A percentile compares a stretch with the other conserved stretches of the same genome.
phyloP scores from a whole-genome alignment of 2,113 vertebrate species.

The rat (Rattus norvegicus) region DNA sequence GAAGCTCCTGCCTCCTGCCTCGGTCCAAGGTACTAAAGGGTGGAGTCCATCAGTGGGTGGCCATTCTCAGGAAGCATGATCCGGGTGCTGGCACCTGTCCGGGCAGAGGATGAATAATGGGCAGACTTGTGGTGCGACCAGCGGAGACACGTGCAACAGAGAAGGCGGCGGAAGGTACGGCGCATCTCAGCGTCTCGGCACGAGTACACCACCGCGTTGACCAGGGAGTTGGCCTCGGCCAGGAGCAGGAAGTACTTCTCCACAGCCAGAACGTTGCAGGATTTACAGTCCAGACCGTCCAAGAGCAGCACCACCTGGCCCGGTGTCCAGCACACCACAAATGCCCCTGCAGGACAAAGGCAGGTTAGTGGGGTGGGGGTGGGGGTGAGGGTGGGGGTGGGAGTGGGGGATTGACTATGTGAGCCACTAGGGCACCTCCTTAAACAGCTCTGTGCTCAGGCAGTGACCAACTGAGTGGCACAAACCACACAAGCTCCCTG shows the following conservation, averaged over 20 bases:
- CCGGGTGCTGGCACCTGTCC: conserved; percentile 71
- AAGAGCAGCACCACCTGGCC: conserved; percentile 92
- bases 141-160: conserved; percentile 88
- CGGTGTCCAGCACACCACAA: conserved; percentile 96
- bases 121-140: conserved; percentile 46
- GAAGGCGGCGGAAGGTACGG: conserved; percentile 91
- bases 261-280: conserved; percentile 87
- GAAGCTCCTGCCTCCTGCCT: too few relatives aligned
- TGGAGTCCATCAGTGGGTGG: conserved; percentile 81
- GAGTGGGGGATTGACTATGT: neutral
- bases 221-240: conserved; percentile 94
- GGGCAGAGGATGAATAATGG: conserved; percentile 39
- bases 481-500: neutral
- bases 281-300: conserved; percentile 89
- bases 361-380: neutral
- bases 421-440: neutral
- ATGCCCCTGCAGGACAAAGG: conserved; percentile 88
- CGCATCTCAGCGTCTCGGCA: conserved; percentile 94
- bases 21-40: conserved; percentile 72
- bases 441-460: neutral
- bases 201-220: conserved; percentile 95
- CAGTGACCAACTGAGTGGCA: neutral
- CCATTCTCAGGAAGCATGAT: conserved; percentile 84
- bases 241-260: conserved; percentile 95
- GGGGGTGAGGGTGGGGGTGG: conserved; percentile 7